A percentile compares a stretch with the other conserved stretches of the same genome.
Evolutionary conservation across 1,140 invertebrate genomes (phyloP).

Genomic region (Listronotus bonariensis): DNA sequence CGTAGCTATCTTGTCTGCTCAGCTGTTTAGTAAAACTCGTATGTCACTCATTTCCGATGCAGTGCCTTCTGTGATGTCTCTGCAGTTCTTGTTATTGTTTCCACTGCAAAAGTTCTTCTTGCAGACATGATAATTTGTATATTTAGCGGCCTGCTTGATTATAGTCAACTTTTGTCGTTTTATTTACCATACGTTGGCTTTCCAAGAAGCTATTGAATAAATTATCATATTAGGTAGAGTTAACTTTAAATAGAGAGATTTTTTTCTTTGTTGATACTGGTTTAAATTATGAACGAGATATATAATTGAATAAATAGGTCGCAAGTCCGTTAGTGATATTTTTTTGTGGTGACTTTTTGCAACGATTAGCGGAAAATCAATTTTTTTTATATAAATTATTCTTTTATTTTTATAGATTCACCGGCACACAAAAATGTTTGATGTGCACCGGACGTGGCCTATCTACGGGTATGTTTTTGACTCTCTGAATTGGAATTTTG

Average conservation of each 20-base stretch:
- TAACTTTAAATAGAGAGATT: not conserved
- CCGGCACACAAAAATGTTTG: too few relatives aligned
- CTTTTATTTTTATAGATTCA: too few relatives aligned
- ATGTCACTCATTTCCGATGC: constrained; percentile 57
- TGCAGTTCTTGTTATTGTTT: constrained; percentile 25
- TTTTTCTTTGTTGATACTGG: too few relatives aligned
- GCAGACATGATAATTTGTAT: constrained; percentile 34
- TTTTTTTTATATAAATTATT: too few relatives aligned
- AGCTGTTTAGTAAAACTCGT: constrained; percentile 57
- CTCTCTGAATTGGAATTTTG: too few relatives aligned
- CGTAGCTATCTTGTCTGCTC: constrained; percentile 54
- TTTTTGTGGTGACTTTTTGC: too few relatives aligned
- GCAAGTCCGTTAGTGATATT: too few relatives aligned
- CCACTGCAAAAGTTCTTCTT: constrained; percentile 4
- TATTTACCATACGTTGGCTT: constrained; percentile 14
- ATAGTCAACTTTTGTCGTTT: constrained; percentile 11
- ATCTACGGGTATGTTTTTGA: too few relatives aligned
- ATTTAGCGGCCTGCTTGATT: constrained; percentile 33
- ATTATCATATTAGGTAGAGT: constrained; percentile 10
- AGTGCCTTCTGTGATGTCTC: constrained; percentile 43
- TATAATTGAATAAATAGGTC: too few relatives aligned
- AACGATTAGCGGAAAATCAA: too few relatives aligned
- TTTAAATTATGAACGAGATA: too few relatives aligned
- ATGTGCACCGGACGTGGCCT: too few relatives aligned
- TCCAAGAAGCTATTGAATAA: constrained; percentile 22